Evolutionary conservation across 2,888 invertebrate species (phyloP).

Genomic region (Apodemia mormo): DNA sequence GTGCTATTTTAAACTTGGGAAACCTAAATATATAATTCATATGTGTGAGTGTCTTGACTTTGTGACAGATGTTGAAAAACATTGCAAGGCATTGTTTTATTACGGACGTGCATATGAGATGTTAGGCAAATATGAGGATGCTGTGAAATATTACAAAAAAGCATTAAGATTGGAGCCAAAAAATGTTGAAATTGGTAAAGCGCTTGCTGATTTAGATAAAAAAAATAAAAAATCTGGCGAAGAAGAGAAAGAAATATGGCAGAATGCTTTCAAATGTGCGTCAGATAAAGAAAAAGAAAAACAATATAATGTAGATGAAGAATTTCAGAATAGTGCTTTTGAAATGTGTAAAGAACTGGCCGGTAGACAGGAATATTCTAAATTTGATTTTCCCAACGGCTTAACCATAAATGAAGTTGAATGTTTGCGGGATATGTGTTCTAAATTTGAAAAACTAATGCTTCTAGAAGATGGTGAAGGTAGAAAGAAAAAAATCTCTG

Average conservation of each 20-base stretch:
- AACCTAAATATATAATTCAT: constrained; percentile 59
- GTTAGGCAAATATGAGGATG: constrained; percentile 55
- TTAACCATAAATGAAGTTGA: constrained; percentile 54
- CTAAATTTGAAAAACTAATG: constrained; percentile 49
- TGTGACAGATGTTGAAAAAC: constrained; percentile 53
- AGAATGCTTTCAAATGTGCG: constrained; percentile 51
- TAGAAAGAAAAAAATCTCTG: constrained; percentile 50
- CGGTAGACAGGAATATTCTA: constrained; percentile 50
- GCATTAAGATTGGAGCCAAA: constrained; percentile 68
- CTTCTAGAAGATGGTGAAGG: constrained; percentile 55
- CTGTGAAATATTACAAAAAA: constrained; percentile 59
- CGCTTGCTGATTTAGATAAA: constrained; percentile 53
- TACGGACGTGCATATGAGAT: constrained; percentile 59
- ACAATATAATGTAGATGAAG: constrained; percentile 55
- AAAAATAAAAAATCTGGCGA: constrained; percentile 45
- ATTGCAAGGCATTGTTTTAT: constrained; percentile 67
- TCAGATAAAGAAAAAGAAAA: constrained; percentile 42
- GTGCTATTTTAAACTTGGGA: constrained; percentile 63
- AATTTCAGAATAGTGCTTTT: constrained; percentile 55
- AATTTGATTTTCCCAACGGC: constrained; percentile 59
- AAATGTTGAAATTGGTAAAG: constrained; percentile 64
- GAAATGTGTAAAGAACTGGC: constrained; percentile 65
- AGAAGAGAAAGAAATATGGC: constrained; percentile 62
- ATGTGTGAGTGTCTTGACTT: constrained; percentile 63
- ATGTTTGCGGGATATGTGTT: constrained; percentile 55